These are phyloP conservation scores for Scophthalmus maximus DNA, from an alignment of 2,113 vertebrate species.

Conservation along the genomic window DNA sequence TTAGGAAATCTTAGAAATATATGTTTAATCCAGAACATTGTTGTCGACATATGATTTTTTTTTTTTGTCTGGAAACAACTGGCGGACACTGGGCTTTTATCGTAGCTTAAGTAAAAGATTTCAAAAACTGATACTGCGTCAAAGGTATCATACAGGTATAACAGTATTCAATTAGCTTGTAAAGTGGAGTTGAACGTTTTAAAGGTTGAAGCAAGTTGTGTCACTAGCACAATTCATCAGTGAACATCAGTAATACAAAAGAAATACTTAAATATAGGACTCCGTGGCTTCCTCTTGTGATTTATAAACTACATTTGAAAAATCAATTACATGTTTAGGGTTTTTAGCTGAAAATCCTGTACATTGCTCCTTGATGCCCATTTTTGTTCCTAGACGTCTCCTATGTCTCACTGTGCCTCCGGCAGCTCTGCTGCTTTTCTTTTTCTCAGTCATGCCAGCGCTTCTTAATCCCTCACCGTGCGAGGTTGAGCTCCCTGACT, in stretches of 20 bases:
- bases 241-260: background rate
- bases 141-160: background rate
- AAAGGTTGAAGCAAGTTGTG: background rate
- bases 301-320: no score
- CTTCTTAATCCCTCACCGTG: conserved; percentile 64
- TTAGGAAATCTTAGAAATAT: background rate
- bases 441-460: conserved; percentile 37
- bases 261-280: background rate
- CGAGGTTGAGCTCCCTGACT: conserved; percentile 63
- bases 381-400: no score
- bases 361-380: conserved; percentile 15
- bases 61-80: background rate
- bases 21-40: background rate
- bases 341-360: background rate
- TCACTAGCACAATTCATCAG: background rate
- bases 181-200: background rate
- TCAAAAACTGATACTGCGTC: background rate
- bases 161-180: background rate
- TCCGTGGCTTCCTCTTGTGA: no score
- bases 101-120: background rate
- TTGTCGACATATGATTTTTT: background rate
- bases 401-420: conserved; percentile 31
- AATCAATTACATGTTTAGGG: background rate
- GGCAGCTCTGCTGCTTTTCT: conserved; percentile 44
- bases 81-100: background rate